Percentiles rank a stretch among this genome's conserved stretches.
These are phyloP conservation scores for Plestiodon gilberti DNA, from an alignment of 2,113 vertebrate species.

Conservation along the genomic window DNA sequence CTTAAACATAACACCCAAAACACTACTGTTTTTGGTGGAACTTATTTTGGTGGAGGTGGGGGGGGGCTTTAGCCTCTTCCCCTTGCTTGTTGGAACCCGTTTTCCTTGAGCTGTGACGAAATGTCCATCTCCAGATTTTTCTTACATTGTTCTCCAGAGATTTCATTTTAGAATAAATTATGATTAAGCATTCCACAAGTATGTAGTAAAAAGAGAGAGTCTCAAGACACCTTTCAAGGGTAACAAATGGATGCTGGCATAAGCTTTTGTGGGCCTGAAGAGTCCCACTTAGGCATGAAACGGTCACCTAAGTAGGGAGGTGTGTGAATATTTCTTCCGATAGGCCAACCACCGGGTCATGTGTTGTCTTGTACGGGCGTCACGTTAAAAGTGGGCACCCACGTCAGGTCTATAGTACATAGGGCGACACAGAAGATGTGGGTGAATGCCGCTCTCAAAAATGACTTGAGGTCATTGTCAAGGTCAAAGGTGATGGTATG, in stretches of 20 bases:
- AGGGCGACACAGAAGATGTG: too few relatives aligned
- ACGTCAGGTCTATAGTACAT: too few relatives aligned
- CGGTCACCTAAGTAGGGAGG: neutral
- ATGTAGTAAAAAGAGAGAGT: neutral
- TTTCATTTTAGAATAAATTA: neutral
- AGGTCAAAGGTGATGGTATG: too few relatives aligned
- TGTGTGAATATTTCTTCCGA: too few relatives aligned
- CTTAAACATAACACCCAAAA: neutral
- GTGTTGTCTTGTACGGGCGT: too few relatives aligned
- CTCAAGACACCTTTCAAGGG: neutral
- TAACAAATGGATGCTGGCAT: neutral
- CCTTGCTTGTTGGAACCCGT: neutral
- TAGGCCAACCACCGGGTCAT: too few relatives aligned
- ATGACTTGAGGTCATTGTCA: too few relatives aligned
- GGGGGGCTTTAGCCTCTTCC: neutral
- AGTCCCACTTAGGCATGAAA: neutral
- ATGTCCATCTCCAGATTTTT: neutral
- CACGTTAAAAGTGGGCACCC: too few relatives aligned
- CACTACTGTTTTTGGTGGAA: neutral
- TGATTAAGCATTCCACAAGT: neutral
- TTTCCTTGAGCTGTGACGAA: neutral
- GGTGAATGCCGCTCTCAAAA: too few relatives aligned
- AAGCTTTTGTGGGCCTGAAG: neutral
- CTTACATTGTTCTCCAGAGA: neutral
- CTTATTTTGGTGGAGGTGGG: neutral